phyloP scores from a whole-genome alignment of 2,113 vertebrate genomes.

The Petromus typicus region DNA sequence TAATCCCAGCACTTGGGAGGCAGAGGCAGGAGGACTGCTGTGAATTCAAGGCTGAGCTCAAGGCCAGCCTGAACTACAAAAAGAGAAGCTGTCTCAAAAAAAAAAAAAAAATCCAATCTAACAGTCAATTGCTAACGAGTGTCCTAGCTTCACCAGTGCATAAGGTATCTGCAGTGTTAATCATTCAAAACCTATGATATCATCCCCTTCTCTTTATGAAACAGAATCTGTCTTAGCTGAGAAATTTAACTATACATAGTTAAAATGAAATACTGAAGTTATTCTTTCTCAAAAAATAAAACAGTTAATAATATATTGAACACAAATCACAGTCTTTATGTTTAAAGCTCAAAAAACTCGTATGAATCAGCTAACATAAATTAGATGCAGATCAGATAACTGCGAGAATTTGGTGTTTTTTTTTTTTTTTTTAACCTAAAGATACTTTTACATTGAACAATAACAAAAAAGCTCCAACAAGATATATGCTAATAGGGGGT shows the following conservation, averaged over 20 bases:
- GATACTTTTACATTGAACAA: constrained; percentile 20
- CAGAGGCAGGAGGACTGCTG: no score
- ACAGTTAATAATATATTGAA: not conserved
- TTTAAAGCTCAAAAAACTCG: constrained; percentile 5
- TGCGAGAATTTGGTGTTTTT: not conserved
- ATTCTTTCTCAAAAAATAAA: not conserved
- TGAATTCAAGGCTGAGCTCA: no score
- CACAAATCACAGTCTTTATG: not conserved
- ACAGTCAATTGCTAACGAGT: not conserved
- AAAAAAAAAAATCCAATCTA: constrained; percentile 10
- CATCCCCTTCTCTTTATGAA: constrained; percentile 12
- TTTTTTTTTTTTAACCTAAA: not conserved
- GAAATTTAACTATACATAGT: not conserved
- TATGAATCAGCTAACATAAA: constrained; percentile 11
- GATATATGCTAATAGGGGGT: not conserved
- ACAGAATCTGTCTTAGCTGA: not conserved
- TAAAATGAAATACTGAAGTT: not conserved
- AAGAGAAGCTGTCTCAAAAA: no score
- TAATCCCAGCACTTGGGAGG: no score
- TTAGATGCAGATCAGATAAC: not conserved
- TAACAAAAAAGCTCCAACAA: not conserved
- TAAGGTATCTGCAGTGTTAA: not conserved
- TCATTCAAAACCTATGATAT: constrained; percentile 21
- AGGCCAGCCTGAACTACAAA: no score
- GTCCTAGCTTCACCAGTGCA: not conserved